Conservation (phyloP, 2,888 invertebrate species). For the Chloroclystis v-ata region DNA sequence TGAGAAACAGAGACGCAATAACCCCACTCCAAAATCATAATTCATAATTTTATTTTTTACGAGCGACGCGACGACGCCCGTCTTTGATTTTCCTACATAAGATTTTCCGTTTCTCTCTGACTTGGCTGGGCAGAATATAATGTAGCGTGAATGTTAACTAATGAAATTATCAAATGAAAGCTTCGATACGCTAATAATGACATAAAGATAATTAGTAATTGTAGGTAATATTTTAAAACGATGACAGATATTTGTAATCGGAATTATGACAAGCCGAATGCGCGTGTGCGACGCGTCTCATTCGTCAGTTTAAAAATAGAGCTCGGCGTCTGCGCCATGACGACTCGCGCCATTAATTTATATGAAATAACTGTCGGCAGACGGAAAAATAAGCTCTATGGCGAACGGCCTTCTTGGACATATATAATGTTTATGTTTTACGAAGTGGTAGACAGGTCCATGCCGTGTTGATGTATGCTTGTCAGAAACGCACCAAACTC, state of each 20-base stretch:
- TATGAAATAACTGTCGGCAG: conserved; percentile 79
- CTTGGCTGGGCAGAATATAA: conserved; percentile 24
- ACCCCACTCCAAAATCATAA: conserved; percentile 66
- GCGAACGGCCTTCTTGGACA: conserved; percentile 70
- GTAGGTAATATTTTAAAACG: conserved; percentile 53
- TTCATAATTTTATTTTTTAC: conserved; percentile 74
- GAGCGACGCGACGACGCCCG: conserved; percentile 33
- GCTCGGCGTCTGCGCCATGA: conserved; percentile 75
- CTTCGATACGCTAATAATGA: conserved; percentile 41
- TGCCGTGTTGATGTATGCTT: conserved; percentile 58
- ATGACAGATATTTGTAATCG: conserved; percentile 77
- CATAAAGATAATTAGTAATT: conserved; percentile 39
- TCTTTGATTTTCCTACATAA: conserved; percentile 38
- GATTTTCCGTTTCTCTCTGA: conserved; percentile 53
- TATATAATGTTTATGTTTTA: conserved; percentile 78
- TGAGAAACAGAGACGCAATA: conserved; percentile 60
- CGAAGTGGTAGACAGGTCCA: conserved; percentile 60
- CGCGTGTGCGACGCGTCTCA: conserved; percentile 74
- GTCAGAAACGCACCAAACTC: conserved; percentile 52
- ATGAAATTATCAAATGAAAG: conserved; percentile 38
- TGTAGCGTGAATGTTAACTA: conserved; percentile 31
- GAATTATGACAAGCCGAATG: conserved; percentile 75
- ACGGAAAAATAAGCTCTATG: conserved; percentile 75
- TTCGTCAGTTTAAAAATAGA: conserved; percentile 78
- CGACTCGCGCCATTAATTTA: conserved; percentile 78